Evolutionary conservation across 2,888 invertebrate species (phyloP).

Genomic region (Acrobasis repandana): DNA sequence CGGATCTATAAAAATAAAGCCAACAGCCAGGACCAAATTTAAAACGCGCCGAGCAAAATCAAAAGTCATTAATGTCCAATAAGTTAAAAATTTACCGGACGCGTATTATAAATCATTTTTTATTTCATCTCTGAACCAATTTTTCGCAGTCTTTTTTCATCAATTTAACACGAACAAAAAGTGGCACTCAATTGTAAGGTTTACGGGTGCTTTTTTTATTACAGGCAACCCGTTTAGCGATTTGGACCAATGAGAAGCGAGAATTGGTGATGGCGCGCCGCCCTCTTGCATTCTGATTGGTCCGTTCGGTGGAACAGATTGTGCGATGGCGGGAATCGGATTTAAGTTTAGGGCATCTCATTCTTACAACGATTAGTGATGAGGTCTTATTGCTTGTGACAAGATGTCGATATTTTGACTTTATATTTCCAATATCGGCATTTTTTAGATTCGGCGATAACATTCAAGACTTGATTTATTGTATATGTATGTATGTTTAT

Average conservation of each 20-base stretch:
- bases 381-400: conserved; percentile 29
- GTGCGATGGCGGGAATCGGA: conserved; percentile 80
- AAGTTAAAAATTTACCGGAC: conserved; percentile 79
- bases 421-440: not conserved
- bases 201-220: conserved; percentile 72
- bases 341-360: conserved; percentile 77
- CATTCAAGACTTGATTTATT: too few species aligned
- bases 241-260: conserved; percentile 65
- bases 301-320: conserved; percentile 64
- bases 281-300: conserved; percentile 71
- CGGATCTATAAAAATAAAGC: conserved; percentile 55
- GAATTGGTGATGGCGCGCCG: conserved; percentile 59
- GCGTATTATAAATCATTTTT: conserved; percentile 80
- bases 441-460: too few species aligned
- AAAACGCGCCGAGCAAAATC: conserved; percentile 68
- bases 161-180: conserved; percentile 80
- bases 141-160: conserved; percentile 78
- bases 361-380: conserved; percentile 65
- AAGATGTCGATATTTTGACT: conserved; percentile 38
- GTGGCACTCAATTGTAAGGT: conserved; percentile 79
- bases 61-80: conserved; percentile 81
- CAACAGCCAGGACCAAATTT: conserved; percentile 48
- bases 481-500: too few species aligned
- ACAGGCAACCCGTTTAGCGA: conserved; percentile 75
- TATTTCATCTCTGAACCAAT: conserved; percentile 76